Conservation (phyloP, 1,140 invertebrate species). For the Aphis gossypii region DNA sequence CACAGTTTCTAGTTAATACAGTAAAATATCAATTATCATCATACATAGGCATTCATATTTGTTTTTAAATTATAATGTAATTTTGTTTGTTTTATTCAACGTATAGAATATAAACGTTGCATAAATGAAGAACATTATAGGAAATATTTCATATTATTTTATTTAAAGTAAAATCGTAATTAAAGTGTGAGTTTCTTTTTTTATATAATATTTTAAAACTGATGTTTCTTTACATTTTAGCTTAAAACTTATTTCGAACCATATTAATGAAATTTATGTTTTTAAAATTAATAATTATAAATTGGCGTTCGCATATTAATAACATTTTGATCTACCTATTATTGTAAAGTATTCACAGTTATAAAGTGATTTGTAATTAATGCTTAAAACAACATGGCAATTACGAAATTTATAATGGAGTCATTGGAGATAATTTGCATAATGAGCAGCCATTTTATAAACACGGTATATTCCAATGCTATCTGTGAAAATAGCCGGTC, state of each 20-base stretch:
- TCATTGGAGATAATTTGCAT: neutral
- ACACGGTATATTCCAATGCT: neutral
- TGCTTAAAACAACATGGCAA: neutral
- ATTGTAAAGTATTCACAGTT: neutral
- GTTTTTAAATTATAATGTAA: neutral
- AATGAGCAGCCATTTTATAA: neutral
- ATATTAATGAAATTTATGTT: neutral
- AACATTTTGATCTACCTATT: neutral
- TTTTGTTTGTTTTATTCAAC: neutral
- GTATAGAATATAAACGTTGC: neutral
- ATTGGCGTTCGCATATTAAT: neutral
- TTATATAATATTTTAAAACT: neutral
- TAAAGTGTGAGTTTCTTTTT: neutral
- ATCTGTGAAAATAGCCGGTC: neutral
- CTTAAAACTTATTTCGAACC: neutral
- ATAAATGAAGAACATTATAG: neutral
- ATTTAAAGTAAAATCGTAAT: neutral
- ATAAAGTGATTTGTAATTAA: constrained; percentile 19
- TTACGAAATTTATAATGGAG: neutral
- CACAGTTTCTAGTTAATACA: neutral
- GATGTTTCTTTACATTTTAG: neutral
- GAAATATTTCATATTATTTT: neutral
- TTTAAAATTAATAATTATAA: neutral
- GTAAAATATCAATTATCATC: neutral
- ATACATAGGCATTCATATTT: neutral